Conservation (phyloP, 2,113 vertebrate genomes). For the Phaethon lepturus region DNA sequence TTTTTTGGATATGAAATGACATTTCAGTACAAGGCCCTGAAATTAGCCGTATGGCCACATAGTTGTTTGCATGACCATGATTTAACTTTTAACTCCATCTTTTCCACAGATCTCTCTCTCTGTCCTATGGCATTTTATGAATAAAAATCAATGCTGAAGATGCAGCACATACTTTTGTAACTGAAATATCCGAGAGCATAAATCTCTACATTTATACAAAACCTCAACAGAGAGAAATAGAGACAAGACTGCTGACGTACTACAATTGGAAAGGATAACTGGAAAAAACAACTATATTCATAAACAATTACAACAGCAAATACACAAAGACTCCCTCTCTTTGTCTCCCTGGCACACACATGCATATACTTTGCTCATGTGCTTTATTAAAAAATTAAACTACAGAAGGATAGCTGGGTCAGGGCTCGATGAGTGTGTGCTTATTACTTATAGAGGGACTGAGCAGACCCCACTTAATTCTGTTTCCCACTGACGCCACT, state of each 20-base stretch:
- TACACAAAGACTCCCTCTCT: not conserved
- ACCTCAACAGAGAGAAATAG: not conserved
- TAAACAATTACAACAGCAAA: conserved; percentile 36
- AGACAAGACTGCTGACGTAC: not conserved
- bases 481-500: conserved; percentile 44
- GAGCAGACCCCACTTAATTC: conserved; percentile 17
- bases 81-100: not conserved
- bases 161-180: not conserved
- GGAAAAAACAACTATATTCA: conserved; percentile 40
- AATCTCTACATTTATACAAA: not conserved
- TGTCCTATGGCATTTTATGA: not conserved
- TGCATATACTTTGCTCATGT: not conserved
- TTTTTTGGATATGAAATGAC: not conserved
- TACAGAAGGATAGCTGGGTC: not conserved
- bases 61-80: not conserved
- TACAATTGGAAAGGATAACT: conserved; percentile 2
- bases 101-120: not conserved
- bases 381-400: conserved; percentile 6
- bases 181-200: not conserved
- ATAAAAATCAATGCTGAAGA: not conserved
- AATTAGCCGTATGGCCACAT: not conserved
- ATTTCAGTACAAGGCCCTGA: not conserved
- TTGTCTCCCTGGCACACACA: conserved; percentile 3
- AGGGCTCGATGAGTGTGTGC: not conserved
- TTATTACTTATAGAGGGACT: not conserved